Conservation (phyloP, 2,888 invertebrate species). For the Lasioglossum lativentre region DNA sequence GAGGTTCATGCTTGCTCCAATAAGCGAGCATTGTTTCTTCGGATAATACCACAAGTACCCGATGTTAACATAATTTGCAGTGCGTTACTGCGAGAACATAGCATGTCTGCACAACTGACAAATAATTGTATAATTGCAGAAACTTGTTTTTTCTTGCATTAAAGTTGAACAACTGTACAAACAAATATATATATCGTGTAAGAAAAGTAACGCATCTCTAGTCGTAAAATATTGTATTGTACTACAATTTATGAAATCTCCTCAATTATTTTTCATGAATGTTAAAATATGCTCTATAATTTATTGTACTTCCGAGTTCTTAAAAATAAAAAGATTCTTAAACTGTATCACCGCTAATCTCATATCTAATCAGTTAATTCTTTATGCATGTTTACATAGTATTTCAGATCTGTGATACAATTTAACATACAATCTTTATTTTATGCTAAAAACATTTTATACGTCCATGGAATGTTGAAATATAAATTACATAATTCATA, state of each 20-base stretch:
- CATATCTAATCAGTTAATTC: conserved; percentile 1
- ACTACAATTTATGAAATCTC: conserved; percentile 3
- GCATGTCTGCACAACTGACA: not conserved
- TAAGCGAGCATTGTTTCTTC: conserved; percentile 66
- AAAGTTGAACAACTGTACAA: not conserved
- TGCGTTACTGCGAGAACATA: not conserved
- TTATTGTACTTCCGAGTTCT: conserved; percentile 44
- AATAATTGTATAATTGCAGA: conserved; percentile 6
- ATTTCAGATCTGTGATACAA: conserved; percentile 15
- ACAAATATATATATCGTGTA: not conserved
- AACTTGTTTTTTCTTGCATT: not conserved
- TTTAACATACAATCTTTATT: conserved; percentile 19
- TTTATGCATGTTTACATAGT: conserved; percentile 13
- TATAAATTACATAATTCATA: not conserved
- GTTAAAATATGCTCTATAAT: conserved; percentile 22
- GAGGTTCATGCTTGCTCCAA: conserved; percentile 81
- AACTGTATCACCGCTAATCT: conserved; percentile 41
- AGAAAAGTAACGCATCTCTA: conserved; percentile 13
- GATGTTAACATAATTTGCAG: not conserved
- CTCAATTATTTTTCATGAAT: too few species aligned
- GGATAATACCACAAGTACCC: conserved; percentile 4
- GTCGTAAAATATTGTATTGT: conserved; percentile 11
- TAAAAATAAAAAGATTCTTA: conserved; percentile 47
- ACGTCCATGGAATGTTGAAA: conserved; percentile 28
- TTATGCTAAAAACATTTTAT: conserved; percentile 30